Base-by-base conservation (phyloP, 2,888 invertebrate genomes). In the Sisyra terminalis region DNA sequence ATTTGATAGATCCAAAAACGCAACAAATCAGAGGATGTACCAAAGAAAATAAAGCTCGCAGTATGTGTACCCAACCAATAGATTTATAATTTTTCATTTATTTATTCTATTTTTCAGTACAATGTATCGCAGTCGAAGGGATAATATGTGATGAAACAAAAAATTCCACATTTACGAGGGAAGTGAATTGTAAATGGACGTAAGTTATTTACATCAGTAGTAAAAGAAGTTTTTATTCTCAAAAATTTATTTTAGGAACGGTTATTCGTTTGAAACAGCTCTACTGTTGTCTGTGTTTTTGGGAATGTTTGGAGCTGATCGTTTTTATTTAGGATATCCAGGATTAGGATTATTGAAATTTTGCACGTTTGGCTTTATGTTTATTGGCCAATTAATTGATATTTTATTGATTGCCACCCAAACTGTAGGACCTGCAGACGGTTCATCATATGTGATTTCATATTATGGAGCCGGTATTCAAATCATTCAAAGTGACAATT, bases 311-410 rank as follows among this genome's bases (percentile, higher is more conserved):
- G 98, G 98, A 13, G 72, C 89, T 16, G 98, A 98, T 60, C 70
- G 98, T 46, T 96, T 98, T 64, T 98, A 98, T 58, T 69, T 98
- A n/a, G 98, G 98, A 18, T 97, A 97, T 61, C 93, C 92, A 42
- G 96, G 92, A 1, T 76, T 97, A 50, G 97, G 96, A 1, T 64
- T 96, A 46, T 76, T 94, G 17, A 97, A 98, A 62, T 73, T 97
- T 48, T 90, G 93, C 57, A 96, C 97, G 1, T 66, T 96, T 43
- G 97, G 97, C 11, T 96, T 96, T 57, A 83, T 97, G 75, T 93
- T 97, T 57, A 68, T 98, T 24, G 89, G 94, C 39, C 96, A 97
- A 62, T 67, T 98, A 24, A 67, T 93, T 46, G 98, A 98, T 64
- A 85, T 98, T 36, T 80, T 98, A 54, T 70, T 97, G 15, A 97